Evolutionary conservation across 2,888 invertebrate species (phyloP), one percentile per base, ranked within the genome.

Genomic region (Brenthis ino): DNA sequence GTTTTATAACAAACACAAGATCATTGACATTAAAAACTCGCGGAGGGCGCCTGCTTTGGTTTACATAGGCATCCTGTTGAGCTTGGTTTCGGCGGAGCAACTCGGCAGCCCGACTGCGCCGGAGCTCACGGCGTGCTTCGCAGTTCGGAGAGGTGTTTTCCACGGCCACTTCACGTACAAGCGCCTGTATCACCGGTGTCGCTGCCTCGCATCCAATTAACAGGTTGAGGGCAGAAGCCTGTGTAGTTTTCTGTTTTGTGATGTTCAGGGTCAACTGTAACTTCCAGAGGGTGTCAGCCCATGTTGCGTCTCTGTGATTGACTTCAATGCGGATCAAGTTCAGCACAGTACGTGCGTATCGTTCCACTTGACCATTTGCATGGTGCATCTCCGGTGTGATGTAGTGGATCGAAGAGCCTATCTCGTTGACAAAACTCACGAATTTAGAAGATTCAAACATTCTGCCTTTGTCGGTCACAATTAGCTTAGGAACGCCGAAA

Each of bases 341-440:
- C 1, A 71, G 51, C 6, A 76, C 56, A 0, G 74, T 76, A 0
- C 75, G 56, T 5, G 64, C 63, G 47, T 77, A 76, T 1, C 75
- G 57, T 50, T 77, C 75, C 0, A 70, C 74, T 53, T 75, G 75
- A 1, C 75, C 75, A 47, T 77, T 74, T 0, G 55, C 57, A 2
- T 67, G 71, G 61, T 76, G 76, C 75, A 74, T 74, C 24, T 69
- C 73, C 1, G 75, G 72, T 1, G 75, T 75, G 4, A 75, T 73
- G 3, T 65, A 69, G 65, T 75, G 74, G 0, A 74, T 43, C 1
- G 50, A 51, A 16, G 37, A 53, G 3, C 72, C 70, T 12, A 70
- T 12, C n/a, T 54, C 47, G 3, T 6, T 48, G 1, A 68, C 37
- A 16, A 56, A 65, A 4, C 60, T 33, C 33, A n/a, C 3, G 47